phyloP scores from a whole-genome alignment of 1,140 invertebrate genomes.

The Drosophila orena region DNA sequence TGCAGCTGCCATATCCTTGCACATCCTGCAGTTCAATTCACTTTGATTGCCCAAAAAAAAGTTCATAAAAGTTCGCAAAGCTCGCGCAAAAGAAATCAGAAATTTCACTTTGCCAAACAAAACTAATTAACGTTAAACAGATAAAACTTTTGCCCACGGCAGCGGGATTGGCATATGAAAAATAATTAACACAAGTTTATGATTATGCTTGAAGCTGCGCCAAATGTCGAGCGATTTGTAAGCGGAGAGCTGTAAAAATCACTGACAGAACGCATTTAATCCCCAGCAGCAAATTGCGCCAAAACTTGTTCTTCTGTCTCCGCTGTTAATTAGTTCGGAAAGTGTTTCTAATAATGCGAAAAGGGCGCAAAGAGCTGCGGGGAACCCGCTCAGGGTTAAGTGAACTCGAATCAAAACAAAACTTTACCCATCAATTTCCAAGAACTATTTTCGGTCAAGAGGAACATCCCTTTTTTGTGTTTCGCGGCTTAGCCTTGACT shows the following conservation, averaged over 20 bases:
- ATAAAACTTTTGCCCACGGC: slow-evolving; percentile 64
- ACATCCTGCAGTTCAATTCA: slow-evolving; percentile 79
- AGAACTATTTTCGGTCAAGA: slow-evolving; percentile 37
- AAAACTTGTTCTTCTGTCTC: slow-evolving; percentile 33
- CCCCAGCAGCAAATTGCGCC: slow-evolving; percentile 25
- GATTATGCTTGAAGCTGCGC: slow-evolving; percentile 68
- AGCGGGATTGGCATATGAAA: slow-evolving; percentile 65
- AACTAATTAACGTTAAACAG: slow-evolving; percentile 84
- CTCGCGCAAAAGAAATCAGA: slow-evolving; percentile 69
- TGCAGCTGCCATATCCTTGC: slow-evolving; percentile 63
- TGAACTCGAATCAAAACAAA: slow-evolving; percentile 67
- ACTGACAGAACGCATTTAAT: slow-evolving; percentile 78
- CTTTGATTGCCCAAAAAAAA: slow-evolving; percentile 75
- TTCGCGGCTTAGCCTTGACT: slow-evolving; percentile 32
- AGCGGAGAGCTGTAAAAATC: slow-evolving; percentile 71
- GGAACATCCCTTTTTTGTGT: slow-evolving; percentile 25
- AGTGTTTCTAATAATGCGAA: slow-evolving; percentile 63
- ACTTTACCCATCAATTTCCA: slow-evolving; percentile 66
- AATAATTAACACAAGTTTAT: slow-evolving; percentile 83
- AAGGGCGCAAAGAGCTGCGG: not conserved
- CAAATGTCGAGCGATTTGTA: slow-evolving; percentile 72
- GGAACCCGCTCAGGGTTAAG: slow-evolving; percentile 42
- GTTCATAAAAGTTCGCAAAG: slow-evolving; percentile 67
- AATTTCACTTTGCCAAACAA: slow-evolving; percentile 77
- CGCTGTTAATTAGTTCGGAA: slow-evolving; percentile 71